Evolutionary conservation across 2,888 invertebrate genomes (phyloP).

Genomic region (Linnaemya tessellans): DNA sequence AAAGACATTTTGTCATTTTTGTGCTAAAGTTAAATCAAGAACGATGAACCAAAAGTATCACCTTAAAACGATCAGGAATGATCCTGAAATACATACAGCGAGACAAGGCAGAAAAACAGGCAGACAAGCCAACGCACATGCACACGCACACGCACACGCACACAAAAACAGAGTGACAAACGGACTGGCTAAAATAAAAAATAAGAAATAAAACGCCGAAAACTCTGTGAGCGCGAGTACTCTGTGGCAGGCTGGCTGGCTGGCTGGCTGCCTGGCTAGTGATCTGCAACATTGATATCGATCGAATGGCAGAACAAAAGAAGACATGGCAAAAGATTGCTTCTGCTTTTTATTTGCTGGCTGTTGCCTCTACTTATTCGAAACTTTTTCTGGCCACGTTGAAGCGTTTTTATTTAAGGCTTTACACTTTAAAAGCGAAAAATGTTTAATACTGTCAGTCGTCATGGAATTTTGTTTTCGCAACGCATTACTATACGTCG

Average conservation of each 20-base stretch:
- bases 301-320: conserved; percentile 63
- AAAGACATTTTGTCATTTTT: conserved; percentile 73
- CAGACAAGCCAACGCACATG: not conserved
- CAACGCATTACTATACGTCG: conserved; percentile 74
- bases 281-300: conserved; percentile 65
- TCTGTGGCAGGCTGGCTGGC: no score
- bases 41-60: conserved; percentile 72
- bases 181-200: conserved; percentile 6
- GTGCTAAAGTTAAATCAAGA: conserved; percentile 55
- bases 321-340: conserved; percentile 64
- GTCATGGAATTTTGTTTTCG: conserved; percentile 81
- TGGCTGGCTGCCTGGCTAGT: no score
- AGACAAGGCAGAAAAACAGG: conserved; percentile 17
- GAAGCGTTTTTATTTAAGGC: conserved; percentile 56
- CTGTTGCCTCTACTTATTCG: conserved; percentile 43
- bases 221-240: conserved; percentile 61
- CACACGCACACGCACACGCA: not conserved
- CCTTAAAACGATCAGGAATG: conserved; percentile 64
- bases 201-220: conserved; percentile 19
- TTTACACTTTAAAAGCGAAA: conserved; percentile 68
- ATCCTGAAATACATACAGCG: conserved; percentile 54
- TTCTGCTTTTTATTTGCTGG: conserved; percentile 47
- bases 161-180: conserved; percentile 1
- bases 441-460: conserved; percentile 79
- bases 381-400: conserved; percentile 37